These are phyloP conservation scores for Siphamia tubifer DNA, from an alignment of 2,113 vertebrate genomes.

Conservation along the genomic window DNA sequence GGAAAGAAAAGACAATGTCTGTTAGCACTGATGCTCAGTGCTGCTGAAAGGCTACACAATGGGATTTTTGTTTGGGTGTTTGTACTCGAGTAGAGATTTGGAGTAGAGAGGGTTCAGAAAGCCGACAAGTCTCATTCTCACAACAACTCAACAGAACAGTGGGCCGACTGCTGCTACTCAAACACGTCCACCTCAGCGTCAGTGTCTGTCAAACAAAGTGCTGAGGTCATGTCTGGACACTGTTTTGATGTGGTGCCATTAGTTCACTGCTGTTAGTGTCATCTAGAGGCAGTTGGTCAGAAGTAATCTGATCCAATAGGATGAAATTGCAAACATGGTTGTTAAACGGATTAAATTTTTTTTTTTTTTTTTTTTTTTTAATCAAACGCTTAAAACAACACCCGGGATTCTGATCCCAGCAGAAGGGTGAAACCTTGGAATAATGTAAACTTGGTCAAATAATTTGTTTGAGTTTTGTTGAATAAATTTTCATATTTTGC, in stretches of 20 bases:
- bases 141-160: conserved; percentile 31
- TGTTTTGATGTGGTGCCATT: neutral
- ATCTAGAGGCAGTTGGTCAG: no score
- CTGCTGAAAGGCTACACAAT: conserved; percentile 70
- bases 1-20: conserved; percentile 79
- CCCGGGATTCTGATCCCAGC: no score
- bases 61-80: conserved; percentile 61
- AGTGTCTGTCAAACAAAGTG: neutral
- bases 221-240: conserved; percentile 44
- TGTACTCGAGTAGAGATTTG: conserved; percentile 46
- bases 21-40: conserved; percentile 70
- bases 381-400: no score
- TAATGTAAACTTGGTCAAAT: no score
- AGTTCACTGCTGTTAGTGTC: neutral
- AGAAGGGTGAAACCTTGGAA: no score
- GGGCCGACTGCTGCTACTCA: neutral
- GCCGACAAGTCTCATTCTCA: conserved; percentile 41
- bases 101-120: conserved; percentile 14
- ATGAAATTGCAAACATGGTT: no score
- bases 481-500: no score
- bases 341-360: no score
- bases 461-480: no score
- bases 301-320: no score
- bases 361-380: no score
- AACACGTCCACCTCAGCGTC: conserved; percentile 9